Conservation (phyloP, 1,140 invertebrate genomes). For the Lordiphosa mommai region DNA sequence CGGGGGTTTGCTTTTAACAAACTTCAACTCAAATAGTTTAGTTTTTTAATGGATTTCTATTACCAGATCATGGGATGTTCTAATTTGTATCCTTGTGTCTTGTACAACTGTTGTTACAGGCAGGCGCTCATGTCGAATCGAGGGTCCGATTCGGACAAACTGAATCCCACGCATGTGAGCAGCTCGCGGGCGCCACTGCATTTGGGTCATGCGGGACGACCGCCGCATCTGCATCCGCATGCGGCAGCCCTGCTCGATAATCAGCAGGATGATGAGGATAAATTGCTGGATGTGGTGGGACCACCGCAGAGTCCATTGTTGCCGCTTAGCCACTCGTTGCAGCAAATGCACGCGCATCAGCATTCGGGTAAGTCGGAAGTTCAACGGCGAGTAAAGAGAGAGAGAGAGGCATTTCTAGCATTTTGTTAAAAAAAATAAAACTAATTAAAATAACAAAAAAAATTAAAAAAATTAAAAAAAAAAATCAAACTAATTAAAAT, state of each 20-base stretch:
- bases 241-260: constrained; percentile 78
- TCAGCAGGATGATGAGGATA: constrained; percentile 89
- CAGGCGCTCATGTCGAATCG: constrained; percentile 89
- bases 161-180: constrained; percentile 79
- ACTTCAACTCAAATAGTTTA: no score
- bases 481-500: no score
- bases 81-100: constrained; percentile 67
- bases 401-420: no score
- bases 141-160: constrained; percentile 81
- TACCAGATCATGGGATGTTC: no score
- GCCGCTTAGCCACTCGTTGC: constrained; percentile 80
- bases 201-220: constrained; percentile 75
- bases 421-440: no score
- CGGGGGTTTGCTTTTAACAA: no score
- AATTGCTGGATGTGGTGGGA: constrained; percentile 92
- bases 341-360: constrained; percentile 78
- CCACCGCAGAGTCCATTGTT: constrained; percentile 88
- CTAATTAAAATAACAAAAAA: no score
- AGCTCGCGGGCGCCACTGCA: constrained; percentile 80
- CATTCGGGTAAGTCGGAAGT: constrained; percentile 78
- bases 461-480: no score
- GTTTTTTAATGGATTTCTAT: no score
- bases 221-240: constrained; percentile 74
- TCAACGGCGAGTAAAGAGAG: no score
- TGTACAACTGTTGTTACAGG: constrained; percentile 83